Percentiles rank a stretch among this genome's conserved stretches.
Evolutionary conservation across 1,140 invertebrate species (phyloP).

Genomic region (Aradophagus sp.): DNA sequence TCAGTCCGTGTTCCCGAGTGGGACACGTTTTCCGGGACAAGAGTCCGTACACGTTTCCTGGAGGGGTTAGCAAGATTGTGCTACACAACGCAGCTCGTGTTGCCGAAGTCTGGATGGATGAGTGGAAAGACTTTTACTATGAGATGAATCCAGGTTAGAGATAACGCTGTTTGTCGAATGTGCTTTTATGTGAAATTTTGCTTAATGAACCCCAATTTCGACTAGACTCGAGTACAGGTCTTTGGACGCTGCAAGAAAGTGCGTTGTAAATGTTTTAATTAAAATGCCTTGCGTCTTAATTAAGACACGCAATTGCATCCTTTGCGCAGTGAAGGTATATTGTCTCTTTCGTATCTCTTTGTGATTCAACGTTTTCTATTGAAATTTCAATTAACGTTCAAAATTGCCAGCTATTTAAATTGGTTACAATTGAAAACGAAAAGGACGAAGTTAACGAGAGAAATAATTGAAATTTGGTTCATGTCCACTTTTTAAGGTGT

Average conservation of each 20-base stretch:
- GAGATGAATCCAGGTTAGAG: slow-evolving; percentile 97
- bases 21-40: slow-evolving; percentile 99
- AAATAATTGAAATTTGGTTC: too few species aligned
- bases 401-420: too few species aligned
- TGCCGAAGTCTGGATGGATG: slow-evolving; percentile 99
- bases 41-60: slow-evolving; percentile 99
- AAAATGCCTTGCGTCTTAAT: too few species aligned
- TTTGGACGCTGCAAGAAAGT: too few species aligned
- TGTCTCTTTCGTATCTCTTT: too few species aligned
- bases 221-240: slow-evolving; percentile 28
- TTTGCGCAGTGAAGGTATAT: too few species aligned
- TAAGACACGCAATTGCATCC: too few species aligned
- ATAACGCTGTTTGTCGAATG: slow-evolving; percentile 61
- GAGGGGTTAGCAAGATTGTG: slow-evolving; percentile 97
- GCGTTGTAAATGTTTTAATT: background rate
- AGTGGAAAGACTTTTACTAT: slow-evolving; percentile 99
- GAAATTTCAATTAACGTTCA: too few species aligned
- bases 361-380: too few species aligned
- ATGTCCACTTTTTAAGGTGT: too few species aligned
- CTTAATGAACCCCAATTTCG: slow-evolving; percentile 45
- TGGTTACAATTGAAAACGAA: too few species aligned
- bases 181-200: slow-evolving; percentile 51
- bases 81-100: slow-evolving; percentile 97
- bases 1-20: slow-evolving; percentile 96
- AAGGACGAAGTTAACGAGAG: background rate